phyloP scores from a whole-genome alignment of 2,797 vertebrate species.

The Cichlasoma orientale region DNA sequence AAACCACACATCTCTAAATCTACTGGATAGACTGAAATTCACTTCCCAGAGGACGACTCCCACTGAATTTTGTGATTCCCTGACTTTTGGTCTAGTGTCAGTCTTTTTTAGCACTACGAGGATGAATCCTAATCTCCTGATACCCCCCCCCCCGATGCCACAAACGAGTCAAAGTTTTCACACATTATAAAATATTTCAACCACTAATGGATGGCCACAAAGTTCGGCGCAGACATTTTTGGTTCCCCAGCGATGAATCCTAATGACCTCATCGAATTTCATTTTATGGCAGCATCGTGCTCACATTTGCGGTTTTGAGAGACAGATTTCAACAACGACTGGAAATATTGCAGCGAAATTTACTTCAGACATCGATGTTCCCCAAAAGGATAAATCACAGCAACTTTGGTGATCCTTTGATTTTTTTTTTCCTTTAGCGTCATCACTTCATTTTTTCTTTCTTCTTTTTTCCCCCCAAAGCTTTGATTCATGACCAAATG shows the following conservation, averaged over 20 bases:
- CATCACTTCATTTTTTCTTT: neutral
- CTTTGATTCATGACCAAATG: neutral
- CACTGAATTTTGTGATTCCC: neutral
- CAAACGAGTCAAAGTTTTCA: neutral
- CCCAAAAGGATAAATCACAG: neutral
- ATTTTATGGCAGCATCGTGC: too few relatives aligned
- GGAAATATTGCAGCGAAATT: neutral
- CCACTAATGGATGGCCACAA: neutral
- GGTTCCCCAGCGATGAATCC: neutral
- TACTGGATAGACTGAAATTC: neutral
- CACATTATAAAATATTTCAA: neutral
- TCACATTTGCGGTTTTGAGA: neutral
- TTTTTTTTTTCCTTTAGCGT: neutral
- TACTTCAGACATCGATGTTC: neutral
- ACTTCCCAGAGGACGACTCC: neutral
- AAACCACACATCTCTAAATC: neutral
- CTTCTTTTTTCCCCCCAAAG: neutral
- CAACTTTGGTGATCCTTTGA: constrained; percentile 2
- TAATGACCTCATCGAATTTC: neutral
- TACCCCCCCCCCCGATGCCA: neutral
- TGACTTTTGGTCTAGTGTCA: neutral
- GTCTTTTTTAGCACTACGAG: neutral
- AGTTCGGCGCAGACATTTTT: neutral
- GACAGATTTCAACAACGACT: neutral
- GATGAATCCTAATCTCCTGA: neutral